These are phyloP conservation scores for Hydractinia symbiolongicarpus DNA, from an alignment of 30 jellyfish, hydroid and myxozoan species.

Conservation along the genomic window DNA sequence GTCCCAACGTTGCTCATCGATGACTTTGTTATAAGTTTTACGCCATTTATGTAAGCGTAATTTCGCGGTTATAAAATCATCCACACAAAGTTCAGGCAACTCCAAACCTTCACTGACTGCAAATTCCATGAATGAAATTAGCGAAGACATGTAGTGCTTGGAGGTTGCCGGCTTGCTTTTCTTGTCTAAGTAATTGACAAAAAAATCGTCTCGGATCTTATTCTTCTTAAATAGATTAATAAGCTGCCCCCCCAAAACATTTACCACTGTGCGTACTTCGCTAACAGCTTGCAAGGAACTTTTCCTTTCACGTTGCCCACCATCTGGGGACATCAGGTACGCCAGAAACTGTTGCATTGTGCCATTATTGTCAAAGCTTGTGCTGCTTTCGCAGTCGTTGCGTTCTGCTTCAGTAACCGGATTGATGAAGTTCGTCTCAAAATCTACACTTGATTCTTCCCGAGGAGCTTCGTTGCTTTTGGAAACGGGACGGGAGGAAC, in stretches of 20 bases:
- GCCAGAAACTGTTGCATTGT: slow-evolving; percentile 1
- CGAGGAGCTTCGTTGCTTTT: too few relatives aligned
- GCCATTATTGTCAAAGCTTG: neutral
- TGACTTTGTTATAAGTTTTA: neutral
- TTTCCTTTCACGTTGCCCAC: slow-evolving; percentile 12
- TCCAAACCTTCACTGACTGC: neutral
- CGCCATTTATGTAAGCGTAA: neutral
- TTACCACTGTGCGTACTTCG: slow-evolving; percentile 11
- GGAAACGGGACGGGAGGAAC: too few relatives aligned
- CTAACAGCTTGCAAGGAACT: neutral
- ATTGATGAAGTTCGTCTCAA: too few relatives aligned
- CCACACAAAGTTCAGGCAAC: neutral
- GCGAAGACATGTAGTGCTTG: neutral
- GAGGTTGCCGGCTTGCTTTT: neutral
- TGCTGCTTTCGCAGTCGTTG: neutral
- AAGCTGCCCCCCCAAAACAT: neutral
- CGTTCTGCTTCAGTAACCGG: too few relatives aligned
- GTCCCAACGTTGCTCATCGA: neutral
- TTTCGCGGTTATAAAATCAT: neutral
- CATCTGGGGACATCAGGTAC: slow-evolving; percentile 19
- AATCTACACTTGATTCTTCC: too few relatives aligned
- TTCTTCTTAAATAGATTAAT: neutral
- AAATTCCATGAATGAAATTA: neutral
- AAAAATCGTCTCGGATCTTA: neutral
- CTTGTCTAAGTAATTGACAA: neutral